Conservation (phyloP, 2,888 invertebrate species). For the Schizotus pectinicornis region DNA sequence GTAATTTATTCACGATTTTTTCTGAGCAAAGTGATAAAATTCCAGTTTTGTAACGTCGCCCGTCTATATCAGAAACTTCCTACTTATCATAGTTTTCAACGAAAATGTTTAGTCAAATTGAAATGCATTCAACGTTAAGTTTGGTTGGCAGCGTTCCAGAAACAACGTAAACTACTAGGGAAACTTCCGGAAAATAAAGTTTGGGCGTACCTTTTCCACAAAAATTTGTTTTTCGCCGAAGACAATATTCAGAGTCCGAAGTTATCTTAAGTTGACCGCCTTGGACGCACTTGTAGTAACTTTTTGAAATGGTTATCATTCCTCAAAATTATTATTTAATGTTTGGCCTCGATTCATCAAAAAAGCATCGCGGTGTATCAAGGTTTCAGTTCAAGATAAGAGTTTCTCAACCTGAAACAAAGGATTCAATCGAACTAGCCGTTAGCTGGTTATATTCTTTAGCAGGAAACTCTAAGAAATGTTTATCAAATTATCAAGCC, state of each 20-base stretch:
- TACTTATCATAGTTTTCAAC: constrained; percentile 10
- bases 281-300: no score
- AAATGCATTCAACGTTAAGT: constrained; percentile 19
- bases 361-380: not conserved
- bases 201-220: constrained; percentile 1
- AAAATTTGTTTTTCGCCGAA: not conserved
- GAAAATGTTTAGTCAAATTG: constrained; percentile 17
- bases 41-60: constrained; percentile 1
- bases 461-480: no score
- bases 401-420: no score
- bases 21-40: not conserved
- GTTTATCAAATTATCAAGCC: no score
- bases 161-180: constrained; percentile 4
- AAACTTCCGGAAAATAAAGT: constrained; percentile 8
- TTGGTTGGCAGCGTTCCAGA: constrained; percentile 12
- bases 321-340: no score
- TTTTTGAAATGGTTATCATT: no score
- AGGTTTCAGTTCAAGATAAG: not conserved
- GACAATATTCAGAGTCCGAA: no score
- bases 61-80: constrained; percentile 9
- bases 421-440: no score
- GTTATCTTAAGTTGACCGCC: no score
- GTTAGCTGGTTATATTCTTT: no score
- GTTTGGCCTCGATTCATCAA: no score
- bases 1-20: not conserved